Evolutionary conservation across 2,113 vertebrate genomes (phyloP).

Genomic region (Heloderma charlesbogerti): DNA sequence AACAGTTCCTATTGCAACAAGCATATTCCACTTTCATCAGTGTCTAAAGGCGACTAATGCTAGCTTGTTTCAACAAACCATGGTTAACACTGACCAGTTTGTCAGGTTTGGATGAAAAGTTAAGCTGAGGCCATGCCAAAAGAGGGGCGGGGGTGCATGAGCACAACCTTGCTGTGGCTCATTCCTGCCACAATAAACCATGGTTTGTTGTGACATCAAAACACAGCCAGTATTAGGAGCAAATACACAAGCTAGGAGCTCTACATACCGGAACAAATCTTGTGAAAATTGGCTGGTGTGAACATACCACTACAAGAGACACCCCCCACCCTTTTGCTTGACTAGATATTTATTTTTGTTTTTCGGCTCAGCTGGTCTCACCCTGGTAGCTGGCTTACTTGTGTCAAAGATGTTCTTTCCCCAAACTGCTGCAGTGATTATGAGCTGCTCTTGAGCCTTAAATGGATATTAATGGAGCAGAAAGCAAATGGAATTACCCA

Average conservation of each 20-base stretch:
- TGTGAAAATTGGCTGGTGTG: background rate
- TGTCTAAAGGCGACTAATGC: too few relatives aligned
- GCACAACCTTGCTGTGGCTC: background rate
- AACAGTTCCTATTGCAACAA: too few relatives aligned
- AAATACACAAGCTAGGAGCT: background rate
- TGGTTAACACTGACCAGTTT: too few relatives aligned
- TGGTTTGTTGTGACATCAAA: background rate
- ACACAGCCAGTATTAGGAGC: background rate
- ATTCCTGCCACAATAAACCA: background rate
- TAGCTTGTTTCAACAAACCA: too few relatives aligned
- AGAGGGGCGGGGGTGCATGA: too few relatives aligned
- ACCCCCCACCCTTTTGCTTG: background rate
- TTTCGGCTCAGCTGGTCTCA: slow-evolving; percentile 38
- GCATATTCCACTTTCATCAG: too few relatives aligned
- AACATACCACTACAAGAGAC: background rate
- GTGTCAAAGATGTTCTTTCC: slow-evolving; percentile 52
- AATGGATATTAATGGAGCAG: slow-evolving; percentile 26
- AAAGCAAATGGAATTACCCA: slow-evolving; percentile 44
- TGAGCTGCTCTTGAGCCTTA: slow-evolving; percentile 4
- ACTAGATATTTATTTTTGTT: background rate
- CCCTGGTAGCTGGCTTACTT: background rate
- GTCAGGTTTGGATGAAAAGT: background rate
- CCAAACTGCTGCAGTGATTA: slow-evolving; percentile 8
- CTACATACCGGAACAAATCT: background rate
- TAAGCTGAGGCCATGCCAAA: background rate